Evolutionary conservation across 2,888 invertebrate genomes (phyloP).

Genomic region (Conus canariensis): DNA sequence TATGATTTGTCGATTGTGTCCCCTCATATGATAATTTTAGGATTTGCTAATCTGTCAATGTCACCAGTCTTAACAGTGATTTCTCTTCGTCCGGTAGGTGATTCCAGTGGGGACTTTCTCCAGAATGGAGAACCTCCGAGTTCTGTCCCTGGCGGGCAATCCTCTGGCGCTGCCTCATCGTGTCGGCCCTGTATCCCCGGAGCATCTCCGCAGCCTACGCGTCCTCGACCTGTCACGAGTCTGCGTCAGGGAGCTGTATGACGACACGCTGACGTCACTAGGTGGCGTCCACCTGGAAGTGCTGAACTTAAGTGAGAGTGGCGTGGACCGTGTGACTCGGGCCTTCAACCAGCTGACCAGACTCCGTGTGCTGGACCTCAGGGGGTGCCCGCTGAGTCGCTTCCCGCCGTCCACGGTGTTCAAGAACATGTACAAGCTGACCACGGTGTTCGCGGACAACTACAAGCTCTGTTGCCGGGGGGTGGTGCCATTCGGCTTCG

Average conservation of each 20-base stretch:
- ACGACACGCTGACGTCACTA: neutral
- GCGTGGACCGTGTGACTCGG: neutral
- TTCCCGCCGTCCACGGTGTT: neutral
- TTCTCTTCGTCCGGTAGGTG: too few species aligned
- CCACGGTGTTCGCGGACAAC: slow-evolving; percentile 30
- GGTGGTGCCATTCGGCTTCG: slow-evolving; percentile 15
- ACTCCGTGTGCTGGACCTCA: slow-evolving; percentile 2
- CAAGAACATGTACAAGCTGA: neutral
- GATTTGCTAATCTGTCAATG: too few species aligned
- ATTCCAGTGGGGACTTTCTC: neutral
- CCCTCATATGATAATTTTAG: too few species aligned
- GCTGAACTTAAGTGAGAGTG: neutral
- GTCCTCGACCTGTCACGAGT: slow-evolving; percentile 25
- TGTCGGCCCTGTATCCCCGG: too few species aligned
- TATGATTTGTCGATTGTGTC: too few species aligned
- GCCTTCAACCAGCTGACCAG: neutral
- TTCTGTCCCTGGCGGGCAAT: slow-evolving; percentile 25
- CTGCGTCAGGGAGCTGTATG: neutral
- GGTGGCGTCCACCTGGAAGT: slow-evolving; percentile 1
- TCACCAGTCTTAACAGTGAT: too few species aligned
- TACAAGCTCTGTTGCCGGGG: slow-evolving; percentile 36
- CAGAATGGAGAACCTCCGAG: neutral
- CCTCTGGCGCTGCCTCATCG: neutral
- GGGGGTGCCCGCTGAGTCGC: neutral
- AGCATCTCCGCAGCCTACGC: neutral